Evolutionary conservation across 2,797 vertebrate species (phyloP).

Genomic region (Onychomys torridus): DNA sequence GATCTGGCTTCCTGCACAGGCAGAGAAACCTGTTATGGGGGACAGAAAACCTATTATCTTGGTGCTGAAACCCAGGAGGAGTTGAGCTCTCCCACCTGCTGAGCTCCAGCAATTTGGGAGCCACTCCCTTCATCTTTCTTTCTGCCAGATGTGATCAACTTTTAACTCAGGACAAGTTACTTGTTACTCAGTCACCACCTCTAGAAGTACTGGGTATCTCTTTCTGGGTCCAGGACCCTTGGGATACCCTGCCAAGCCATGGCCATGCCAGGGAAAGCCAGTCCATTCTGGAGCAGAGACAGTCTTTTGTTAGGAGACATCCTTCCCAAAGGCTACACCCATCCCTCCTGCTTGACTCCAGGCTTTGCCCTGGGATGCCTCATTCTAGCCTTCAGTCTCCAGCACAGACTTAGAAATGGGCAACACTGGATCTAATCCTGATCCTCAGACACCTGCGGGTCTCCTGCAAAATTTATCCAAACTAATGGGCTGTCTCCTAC

Average conservation of each 20-base stretch:
- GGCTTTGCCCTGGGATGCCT: not conserved
- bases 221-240: not conserved
- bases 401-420: not conserved
- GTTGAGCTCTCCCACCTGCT: too few relatives aligned
- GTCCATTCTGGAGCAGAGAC: not conserved
- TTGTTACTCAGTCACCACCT: too few relatives aligned
- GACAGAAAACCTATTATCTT: too few relatives aligned
- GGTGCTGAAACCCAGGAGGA: too few relatives aligned
- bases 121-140: not conserved
- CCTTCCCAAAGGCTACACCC: not conserved
- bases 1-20: too few relatives aligned
- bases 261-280: too few relatives aligned
- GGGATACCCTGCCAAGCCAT: not conserved
- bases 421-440: rapidly evolving
- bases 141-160: not conserved
- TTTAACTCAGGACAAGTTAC: not conserved
- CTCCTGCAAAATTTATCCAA: not conserved
- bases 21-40: too few relatives aligned
- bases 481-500: not conserved
- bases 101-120: too few relatives aligned
- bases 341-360: not conserved
- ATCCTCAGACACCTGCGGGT: not conserved
- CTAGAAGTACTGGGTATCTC: not conserved
- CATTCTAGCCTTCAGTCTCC: not conserved
- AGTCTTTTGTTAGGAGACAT: not conserved